These are phyloP conservation scores for Diachasmimorpha longicaudata DNA, from an alignment of 1,140 invertebrate species.

Conservation along the genomic window DNA sequence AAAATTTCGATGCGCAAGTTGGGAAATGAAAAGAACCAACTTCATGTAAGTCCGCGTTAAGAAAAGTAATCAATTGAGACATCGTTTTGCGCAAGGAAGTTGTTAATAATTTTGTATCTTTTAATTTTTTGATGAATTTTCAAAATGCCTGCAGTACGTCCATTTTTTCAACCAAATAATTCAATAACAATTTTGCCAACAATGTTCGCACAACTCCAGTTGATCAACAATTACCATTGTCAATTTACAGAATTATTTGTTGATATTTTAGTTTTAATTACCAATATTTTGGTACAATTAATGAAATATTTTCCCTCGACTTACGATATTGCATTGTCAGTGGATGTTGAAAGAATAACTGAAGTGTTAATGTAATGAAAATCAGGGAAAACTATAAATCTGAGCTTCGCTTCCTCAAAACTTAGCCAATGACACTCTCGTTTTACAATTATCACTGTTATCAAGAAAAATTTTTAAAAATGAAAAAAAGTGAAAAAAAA, in stretches of 20 bases:
- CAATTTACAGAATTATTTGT: neutral
- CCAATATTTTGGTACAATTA: neutral
- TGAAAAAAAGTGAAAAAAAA: neutral
- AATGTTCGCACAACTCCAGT: neutral
- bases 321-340: neutral
- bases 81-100: too few relatives aligned
- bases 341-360: neutral
- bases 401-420: conserved; percentile 8
- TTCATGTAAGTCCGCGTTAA: too few relatives aligned
- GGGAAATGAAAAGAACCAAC: too few relatives aligned
- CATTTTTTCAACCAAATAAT: neutral
- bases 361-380: neutral
- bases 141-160: neutral
- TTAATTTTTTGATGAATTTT: neutral
- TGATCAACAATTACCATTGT: neutral
- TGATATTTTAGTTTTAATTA: neutral
- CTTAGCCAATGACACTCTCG: conserved; percentile 10
- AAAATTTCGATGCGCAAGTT: too few relatives aligned
- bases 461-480: neutral
- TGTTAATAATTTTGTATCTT: too few relatives aligned
- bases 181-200: neutral
- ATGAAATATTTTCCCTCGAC: neutral
- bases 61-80: too few relatives aligned
- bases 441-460: conserved; percentile 11
- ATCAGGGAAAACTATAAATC: conserved; percentile 3